Conservation (phyloP, 35 echinoderm and acorn worm species). For the Heliocidaris tuberculata region DNA sequence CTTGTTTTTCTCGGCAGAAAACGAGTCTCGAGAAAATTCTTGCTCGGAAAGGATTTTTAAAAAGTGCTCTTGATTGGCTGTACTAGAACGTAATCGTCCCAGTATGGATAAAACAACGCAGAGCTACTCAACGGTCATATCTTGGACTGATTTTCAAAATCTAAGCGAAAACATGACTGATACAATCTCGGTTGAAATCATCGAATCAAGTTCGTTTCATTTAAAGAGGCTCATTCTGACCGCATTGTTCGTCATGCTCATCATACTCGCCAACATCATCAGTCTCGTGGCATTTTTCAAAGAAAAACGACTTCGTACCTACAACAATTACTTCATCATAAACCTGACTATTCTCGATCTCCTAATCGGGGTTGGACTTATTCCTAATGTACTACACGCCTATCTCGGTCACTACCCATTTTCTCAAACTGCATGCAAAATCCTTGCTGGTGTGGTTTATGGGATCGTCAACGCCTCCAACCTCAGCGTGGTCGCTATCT, state of each 20-base stretch:
- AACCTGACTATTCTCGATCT: background rate
- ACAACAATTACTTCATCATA: conserved; percentile 23
- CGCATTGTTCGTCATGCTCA: background rate
- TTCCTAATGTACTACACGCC: background rate
- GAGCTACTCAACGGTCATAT: too few relatives aligned
- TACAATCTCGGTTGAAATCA: too few relatives aligned
- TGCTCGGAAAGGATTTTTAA: too few relatives aligned
- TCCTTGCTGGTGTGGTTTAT: background rate
- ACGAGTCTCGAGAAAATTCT: too few relatives aligned
- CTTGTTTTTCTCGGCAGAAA: too few relatives aligned
- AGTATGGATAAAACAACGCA: too few relatives aligned
- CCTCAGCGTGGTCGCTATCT: background rate
- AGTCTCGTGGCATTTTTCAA: background rate
- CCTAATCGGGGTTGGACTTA: background rate
- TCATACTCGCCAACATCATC: background rate
- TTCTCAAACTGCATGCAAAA: background rate
- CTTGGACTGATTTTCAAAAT: too few relatives aligned
- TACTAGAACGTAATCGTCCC: too few relatives aligned
- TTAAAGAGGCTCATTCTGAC: too few relatives aligned
- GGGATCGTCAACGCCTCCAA: background rate
- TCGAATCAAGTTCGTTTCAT: too few relatives aligned
- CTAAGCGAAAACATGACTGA: too few relatives aligned
- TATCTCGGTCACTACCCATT: background rate
- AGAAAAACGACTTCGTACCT: background rate
- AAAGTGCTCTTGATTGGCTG: too few relatives aligned